Conservation (phyloP, 2,797 vertebrate species). For the Meriones psammophilus region DNA sequence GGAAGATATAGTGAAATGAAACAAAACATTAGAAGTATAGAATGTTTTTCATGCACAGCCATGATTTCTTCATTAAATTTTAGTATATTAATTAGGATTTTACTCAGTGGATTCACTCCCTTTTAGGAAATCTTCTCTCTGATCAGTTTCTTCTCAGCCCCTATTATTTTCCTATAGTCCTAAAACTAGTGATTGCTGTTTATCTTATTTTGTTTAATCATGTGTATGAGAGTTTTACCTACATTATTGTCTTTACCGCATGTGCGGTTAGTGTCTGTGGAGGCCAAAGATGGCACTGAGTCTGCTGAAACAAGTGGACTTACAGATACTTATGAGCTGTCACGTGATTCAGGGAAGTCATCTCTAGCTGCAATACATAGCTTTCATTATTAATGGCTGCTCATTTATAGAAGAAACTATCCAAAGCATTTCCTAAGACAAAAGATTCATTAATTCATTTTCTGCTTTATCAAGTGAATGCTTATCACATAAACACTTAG, state of each 20-base stretch:
- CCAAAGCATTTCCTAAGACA: conserved; percentile 9
- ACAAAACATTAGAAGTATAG: conserved; percentile 10
- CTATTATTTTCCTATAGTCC: not conserved
- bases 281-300: not conserved
- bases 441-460: conserved; percentile 37
- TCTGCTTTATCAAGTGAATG: not conserved
- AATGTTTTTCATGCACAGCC: not conserved
- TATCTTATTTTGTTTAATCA: not conserved
- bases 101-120: not conserved
- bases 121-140: not conserved
- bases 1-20: not conserved
- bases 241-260: too few relatives aligned
- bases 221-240: not conserved
- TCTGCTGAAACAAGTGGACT: not conserved
- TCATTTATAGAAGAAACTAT: conserved; percentile 46
- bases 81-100: not conserved
- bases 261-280: not conserved
- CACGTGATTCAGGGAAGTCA: not conserved
- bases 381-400: not conserved
- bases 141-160: not conserved
- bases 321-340: not conserved
- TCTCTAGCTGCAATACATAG: not conserved
- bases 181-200: not conserved
- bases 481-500: conserved; percentile 21
- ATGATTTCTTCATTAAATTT: not conserved